Evolutionary conservation across 2,113 vertebrate species (phyloP), one percentile per base, ranked within the genome.

Genomic region (Erythrocercus mccallii): DNA sequence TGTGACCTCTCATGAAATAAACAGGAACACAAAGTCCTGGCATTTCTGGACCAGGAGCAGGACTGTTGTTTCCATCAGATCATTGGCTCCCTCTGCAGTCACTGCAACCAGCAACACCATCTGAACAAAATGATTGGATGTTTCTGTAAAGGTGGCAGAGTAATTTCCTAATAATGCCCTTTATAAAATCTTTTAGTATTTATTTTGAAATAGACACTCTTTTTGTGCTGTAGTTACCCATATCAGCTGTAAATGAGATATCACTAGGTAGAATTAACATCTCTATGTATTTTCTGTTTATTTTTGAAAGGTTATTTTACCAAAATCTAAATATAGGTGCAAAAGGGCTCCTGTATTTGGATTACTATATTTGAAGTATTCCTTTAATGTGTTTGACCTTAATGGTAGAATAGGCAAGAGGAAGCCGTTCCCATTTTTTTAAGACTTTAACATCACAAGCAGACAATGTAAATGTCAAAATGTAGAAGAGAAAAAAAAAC

Each of bases 41-140:
- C 33, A 10, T 35, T 65, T 65, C 57, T 50, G 7, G 3, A 11
- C 37, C 64, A 65, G 44, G 9, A 40, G 10, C 0, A 19, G 38
- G 50, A 45, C 35, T 60, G 42, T 1, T 17, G 19, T 20, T 69
- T 48, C 10, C 25, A 13, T 64, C 31, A 66, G 93, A 30, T 14
- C 37, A 0, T 27, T 56, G 40, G 96, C 90, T 92, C 94, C 94
- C 94, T 92, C 96, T 97, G 85, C 92, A 90, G 94, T 12, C 90
- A 33, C 82, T 40, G 87, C 79, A 38, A 38, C 33, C 82, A 81
- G 42, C 79, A 71, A 9, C 8, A 60, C 51, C 65, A 53, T 1
- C 40, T 24, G 12, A 60, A 37, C 21, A n/a, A 48, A 66, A 50
- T 5, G 0, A 54, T 5, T 4, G 16, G 7, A 22, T 20, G 9